These are phyloP conservation scores for Lepidochrysops patricia DNA, from an alignment of 2,888 invertebrate species.

Conservation along the genomic window DNA sequence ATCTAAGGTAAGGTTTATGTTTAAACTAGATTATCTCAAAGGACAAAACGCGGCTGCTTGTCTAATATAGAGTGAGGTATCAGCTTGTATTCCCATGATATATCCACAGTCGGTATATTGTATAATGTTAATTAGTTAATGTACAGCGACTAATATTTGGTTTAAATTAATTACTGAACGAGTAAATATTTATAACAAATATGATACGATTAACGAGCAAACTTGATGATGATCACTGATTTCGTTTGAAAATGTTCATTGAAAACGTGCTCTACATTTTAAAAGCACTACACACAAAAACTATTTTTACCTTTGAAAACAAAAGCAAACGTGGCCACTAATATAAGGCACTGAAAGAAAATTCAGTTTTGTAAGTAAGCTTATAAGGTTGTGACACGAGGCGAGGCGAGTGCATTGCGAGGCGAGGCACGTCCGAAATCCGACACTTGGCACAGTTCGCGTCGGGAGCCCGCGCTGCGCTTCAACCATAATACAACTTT, in stretches of 20 bases:
- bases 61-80: background rate
- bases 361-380: background rate
- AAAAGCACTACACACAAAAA: background rate
- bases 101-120: background rate
- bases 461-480: slow-evolving; percentile 34
- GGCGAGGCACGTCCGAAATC: slow-evolving; percentile 60
- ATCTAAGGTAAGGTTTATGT: too few species aligned
- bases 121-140: background rate
- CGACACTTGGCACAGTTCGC: slow-evolving; percentile 65
- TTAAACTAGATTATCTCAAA: slow-evolving; percentile 6
- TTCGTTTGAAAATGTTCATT: background rate
- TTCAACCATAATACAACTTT: slow-evolving; percentile 55
- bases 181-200: background rate
- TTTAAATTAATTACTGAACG: background rate
- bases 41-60: background rate
- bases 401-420: slow-evolving; percentile 39
- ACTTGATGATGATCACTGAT: background rate
- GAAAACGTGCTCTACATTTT: background rate
- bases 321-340: background rate
- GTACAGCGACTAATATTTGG: background rate
- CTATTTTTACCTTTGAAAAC: background rate
- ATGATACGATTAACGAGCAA: too few species aligned
- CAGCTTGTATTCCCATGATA: background rate
- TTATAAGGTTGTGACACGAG: slow-evolving; percentile 10
- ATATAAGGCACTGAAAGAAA: slow-evolving; percentile 1